phyloP scores from a whole-genome alignment of 2,888 invertebrate species.

The Amphipoea oculea region DNA sequence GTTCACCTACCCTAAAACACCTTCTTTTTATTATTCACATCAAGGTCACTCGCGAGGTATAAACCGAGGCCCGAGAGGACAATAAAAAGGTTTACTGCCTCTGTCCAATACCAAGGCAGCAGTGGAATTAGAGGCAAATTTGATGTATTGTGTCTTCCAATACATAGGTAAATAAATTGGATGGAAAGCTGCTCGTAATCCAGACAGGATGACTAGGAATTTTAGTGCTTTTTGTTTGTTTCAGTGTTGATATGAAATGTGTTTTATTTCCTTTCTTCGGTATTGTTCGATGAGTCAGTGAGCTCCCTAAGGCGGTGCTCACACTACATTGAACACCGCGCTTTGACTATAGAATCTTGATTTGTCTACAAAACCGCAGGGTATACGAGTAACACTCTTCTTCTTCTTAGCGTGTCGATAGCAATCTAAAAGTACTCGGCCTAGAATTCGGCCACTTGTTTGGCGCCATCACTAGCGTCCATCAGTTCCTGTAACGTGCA shows the following conservation, averaged over 20 bases:
- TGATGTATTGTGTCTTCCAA: conserved; percentile 54
- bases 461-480: too few relatives aligned
- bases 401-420: too few relatives aligned
- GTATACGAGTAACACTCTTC: too few relatives aligned
- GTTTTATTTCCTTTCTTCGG: background rate
- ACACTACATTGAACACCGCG: too few relatives aligned
- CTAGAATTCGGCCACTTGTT: too few relatives aligned
- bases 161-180: conserved; percentile 44
- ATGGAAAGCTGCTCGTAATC: conserved; percentile 13
- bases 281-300: background rate
- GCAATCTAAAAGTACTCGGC: too few relatives aligned
- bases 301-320: background rate
- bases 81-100: conserved; percentile 69
- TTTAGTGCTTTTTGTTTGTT: background rate
- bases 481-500: too few relatives aligned
- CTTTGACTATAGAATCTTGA: too few relatives aligned
- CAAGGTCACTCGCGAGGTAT: conserved; percentile 27
- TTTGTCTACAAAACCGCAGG: too few relatives aligned
- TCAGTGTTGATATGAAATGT: background rate
- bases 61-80: conserved; percentile 48
- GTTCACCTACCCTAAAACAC: background rate
- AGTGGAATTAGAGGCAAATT: conserved; percentile 58
- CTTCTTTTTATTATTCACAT: conserved; percentile 55
- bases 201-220: background rate
- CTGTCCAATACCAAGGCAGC: conserved; percentile 56